Conservation (phyloP, 1,140 invertebrate genomes). For the Cyclina sinensis region DNA sequence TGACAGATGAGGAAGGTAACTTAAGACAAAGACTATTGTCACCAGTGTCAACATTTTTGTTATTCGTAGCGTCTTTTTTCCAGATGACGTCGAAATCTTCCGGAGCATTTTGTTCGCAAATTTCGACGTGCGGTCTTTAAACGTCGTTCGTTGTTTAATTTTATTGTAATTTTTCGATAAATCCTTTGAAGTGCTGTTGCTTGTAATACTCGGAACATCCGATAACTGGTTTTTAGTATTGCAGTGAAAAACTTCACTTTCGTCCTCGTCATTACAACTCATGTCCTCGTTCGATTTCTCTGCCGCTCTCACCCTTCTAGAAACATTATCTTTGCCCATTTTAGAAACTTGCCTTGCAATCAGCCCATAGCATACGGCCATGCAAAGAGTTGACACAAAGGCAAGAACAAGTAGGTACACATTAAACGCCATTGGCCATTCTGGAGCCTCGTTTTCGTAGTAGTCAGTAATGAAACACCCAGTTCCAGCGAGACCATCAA, state of each 20-base stretch:
- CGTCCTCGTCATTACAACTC: background rate
- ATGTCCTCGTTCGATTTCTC: constrained; percentile 3
- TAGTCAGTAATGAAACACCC: constrained; percentile 54
- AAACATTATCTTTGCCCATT: constrained; percentile 47
- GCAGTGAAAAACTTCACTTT: background rate
- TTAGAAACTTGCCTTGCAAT: constrained; percentile 59
- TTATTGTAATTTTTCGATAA: background rate
- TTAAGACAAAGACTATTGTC: constrained; percentile 50
- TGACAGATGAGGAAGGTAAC: constrained; percentile 46
- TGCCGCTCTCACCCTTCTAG: constrained; percentile 28
- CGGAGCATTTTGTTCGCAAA: constrained; percentile 38
- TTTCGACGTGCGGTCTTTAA: constrained; percentile 14
- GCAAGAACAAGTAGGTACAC: constrained; percentile 53
- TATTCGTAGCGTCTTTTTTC: constrained; percentile 45
- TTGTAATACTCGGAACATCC: background rate
- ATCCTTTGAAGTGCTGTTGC: background rate
- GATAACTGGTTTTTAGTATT: background rate
- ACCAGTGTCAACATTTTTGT: constrained; percentile 66
- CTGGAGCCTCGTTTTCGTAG: background rate
- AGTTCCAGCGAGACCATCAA: background rate
- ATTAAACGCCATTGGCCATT: constrained; percentile 53
- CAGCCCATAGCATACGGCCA: constrained; percentile 35
- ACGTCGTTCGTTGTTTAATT: background rate
- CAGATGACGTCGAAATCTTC: constrained; percentile 34
- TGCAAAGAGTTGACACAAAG: constrained; percentile 35